These are phyloP conservation scores for Fundulus diaphanus DNA, from an alignment of 2,797 vertebrate genomes.

Conservation along the genomic window DNA sequence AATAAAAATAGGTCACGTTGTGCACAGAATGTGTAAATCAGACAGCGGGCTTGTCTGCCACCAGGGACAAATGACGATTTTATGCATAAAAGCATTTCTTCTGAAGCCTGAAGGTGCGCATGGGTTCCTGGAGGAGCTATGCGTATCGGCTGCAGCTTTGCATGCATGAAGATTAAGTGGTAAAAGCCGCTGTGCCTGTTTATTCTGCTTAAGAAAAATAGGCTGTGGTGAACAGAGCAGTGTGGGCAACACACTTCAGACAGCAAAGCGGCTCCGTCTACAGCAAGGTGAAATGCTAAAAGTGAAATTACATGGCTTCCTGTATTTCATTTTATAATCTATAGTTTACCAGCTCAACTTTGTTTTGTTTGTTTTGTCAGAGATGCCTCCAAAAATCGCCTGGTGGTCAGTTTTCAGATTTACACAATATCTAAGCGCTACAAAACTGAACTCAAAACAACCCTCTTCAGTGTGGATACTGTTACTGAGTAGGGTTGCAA, in stretches of 20 bases:
- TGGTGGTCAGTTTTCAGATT: not conserved
- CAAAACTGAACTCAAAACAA: no score
- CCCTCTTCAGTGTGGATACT: no score
- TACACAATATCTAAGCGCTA: no score
- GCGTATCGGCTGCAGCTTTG: constrained; percentile 2
- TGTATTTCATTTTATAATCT: constrained; percentile 23
- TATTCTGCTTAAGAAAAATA: constrained; percentile 45
- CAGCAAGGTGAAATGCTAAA: constrained; percentile 49
- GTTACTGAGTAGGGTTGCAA: no score
- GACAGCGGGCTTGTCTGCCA: constrained; percentile 4
- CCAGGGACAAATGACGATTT: constrained; percentile 24
- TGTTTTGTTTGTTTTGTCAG: no score
- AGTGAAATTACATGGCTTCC: constrained; percentile 35
- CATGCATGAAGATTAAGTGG: constrained; percentile 7
- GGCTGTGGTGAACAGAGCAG: constrained; percentile 38
- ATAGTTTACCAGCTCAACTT: not conserved
- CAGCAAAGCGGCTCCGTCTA: constrained; percentile 44
- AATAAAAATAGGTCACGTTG: constrained; percentile 66
- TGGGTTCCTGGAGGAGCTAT: constrained; percentile 11
- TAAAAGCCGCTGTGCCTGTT: constrained; percentile 25
- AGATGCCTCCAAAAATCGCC: no score
- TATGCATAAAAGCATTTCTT: constrained; percentile 27
- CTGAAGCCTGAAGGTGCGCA: not conserved
- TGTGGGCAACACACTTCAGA: constrained; percentile 44
- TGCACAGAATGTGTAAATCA: constrained; percentile 18